Base-by-base conservation (phyloP, 1,140 invertebrate genomes). In the Drosophila biarmipes region DNA sequence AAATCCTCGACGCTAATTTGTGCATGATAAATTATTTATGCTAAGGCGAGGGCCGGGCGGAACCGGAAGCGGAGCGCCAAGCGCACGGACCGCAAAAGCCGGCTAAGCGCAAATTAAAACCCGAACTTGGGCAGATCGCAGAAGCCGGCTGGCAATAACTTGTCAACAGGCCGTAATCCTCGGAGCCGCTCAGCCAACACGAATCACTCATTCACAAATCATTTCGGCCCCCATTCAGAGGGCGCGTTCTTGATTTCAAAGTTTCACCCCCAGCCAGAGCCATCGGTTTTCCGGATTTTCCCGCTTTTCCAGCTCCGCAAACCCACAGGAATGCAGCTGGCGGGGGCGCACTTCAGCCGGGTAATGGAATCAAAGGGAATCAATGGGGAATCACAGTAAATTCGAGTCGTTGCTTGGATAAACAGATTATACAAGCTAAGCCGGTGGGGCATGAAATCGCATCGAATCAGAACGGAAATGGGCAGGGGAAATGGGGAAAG, bases 21-120 rank as follows among this genome's bases (percentile, higher is more conserved):
- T 76, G 77, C 73, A 81, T 91, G 78, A 91, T 91, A 91, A 90
- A 90, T 91, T 90, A 91, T 91, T 90, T 89, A 91, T 90, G 80
- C 54, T 73, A 73, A 90, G 86, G 62, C 71, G 73, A 75, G 79
- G 67, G 66, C 31, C 64, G 29, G 29, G 29, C 29, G 29, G 29
- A 31, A 31, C 0, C 68, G 46, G 54, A 71, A 72, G 72, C 10
- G 29, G 29, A 31, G 57, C 57, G 45, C 24, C 51, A 49, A 52
- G 43, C 58, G 35, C 68, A 73, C 1, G 45, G 59, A 51, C 59
- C 52, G 40, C 73, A 58, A 66, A 75, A 75, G 46, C 73, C 53
- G 73, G 61, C 73, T 75, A 74, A 75, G 73, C 73, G 34, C 61
- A 75, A 75, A 75, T 75, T 75, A 75, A 72, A 75, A 74, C 74